Conservation (phyloP, 2,888 invertebrate genomes). For the Andrena marginata region DNA sequence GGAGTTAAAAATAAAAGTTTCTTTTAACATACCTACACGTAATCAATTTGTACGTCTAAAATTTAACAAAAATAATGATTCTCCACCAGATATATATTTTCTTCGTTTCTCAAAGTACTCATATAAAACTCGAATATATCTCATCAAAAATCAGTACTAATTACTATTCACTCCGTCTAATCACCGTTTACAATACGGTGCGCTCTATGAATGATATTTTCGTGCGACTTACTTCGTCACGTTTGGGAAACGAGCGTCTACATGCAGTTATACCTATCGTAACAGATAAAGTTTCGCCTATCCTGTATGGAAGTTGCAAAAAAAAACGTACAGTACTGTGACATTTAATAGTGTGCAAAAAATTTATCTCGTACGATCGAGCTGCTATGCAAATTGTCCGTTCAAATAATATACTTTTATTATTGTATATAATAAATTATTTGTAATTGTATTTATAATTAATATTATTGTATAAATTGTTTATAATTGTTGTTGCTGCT, state of each 20-base stretch:
- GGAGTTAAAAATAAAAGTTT: too few species aligned
- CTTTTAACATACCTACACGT: too few species aligned
- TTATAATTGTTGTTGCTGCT: not conserved
- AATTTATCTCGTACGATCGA: not conserved
- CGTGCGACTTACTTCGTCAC: not conserved
- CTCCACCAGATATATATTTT: too few species aligned
- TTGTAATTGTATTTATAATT: too few species aligned
- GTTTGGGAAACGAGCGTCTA: not conserved
- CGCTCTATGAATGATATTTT: not conserved
- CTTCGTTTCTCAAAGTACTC: too few species aligned
- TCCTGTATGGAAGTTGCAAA: constrained; percentile 3
- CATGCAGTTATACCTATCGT: not conserved
- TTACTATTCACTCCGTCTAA: not conserved
- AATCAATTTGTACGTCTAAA: too few species aligned
- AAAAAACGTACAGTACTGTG: not conserved
- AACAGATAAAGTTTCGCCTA: constrained; percentile 2
- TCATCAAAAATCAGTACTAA: too few species aligned
- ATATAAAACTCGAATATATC: too few species aligned
- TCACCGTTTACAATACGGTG: not conserved
- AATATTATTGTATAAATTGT: not conserved
- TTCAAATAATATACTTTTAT: not conserved
- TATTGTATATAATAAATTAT: too few species aligned
- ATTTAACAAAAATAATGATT: too few species aligned
- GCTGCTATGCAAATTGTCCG: not conserved
- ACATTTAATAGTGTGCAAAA: constrained; percentile 1